These are phyloP conservation scores for Chromis chromis DNA, from an alignment of 2,797 vertebrate species.

Conservation along the genomic window DNA sequence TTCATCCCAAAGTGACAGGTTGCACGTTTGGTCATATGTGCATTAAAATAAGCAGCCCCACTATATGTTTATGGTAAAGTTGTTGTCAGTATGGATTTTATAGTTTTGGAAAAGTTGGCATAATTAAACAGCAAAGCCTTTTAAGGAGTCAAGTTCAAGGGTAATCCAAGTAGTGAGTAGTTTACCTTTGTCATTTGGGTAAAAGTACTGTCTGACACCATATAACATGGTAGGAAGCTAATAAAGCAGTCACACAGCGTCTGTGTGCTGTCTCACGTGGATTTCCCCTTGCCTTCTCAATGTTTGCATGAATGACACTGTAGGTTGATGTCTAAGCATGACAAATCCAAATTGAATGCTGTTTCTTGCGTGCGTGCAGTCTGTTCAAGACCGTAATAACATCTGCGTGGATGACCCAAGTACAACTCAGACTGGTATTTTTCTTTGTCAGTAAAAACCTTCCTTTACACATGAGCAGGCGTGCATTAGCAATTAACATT, in stretches of 20 bases:
- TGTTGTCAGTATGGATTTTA: neutral
- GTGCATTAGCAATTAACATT: neutral
- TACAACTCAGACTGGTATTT: neutral
- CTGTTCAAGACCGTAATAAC: neutral
- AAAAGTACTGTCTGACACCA: no score
- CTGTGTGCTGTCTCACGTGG: neutral
- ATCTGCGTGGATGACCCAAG: neutral
- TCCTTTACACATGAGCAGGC: neutral
- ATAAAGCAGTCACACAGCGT: no score
- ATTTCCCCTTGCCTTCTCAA: neutral
- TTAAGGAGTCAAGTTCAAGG: neutral
- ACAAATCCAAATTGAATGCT: neutral
- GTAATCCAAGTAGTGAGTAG: neutral
- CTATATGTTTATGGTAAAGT: neutral
- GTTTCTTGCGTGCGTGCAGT: neutral
- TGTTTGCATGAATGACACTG: neutral
- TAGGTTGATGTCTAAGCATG: neutral
- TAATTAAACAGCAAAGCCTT: no score
- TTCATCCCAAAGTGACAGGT: no score
- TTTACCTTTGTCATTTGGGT: no score
- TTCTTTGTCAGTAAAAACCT: neutral
- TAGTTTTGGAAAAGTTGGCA: neutral
- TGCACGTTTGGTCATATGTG: neutral
- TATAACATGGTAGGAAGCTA: neutral
- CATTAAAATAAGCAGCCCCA: neutral